A percentile compares a stretch with the other conserved stretches of the same genome.
Conservation (phyloP, 2,113 vertebrate species). For the Eidolon helvum region DNA sequence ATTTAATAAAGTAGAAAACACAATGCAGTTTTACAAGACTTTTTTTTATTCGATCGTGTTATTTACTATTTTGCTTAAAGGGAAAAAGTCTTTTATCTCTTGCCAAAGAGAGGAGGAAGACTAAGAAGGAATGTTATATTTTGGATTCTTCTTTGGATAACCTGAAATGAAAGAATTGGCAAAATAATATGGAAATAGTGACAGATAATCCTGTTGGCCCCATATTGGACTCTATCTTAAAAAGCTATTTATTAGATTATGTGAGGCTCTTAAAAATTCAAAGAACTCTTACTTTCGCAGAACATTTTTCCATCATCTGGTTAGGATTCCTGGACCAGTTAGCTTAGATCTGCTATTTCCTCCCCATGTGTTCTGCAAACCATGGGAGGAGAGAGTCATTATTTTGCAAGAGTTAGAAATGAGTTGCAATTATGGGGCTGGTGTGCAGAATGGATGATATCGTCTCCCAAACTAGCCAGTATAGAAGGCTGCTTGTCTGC, state of each 20-base stretch:
- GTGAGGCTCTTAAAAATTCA: constrained; percentile 74
- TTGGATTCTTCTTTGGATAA: constrained; percentile 61
- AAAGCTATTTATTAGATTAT: constrained; percentile 77
- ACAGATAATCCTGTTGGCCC: constrained; percentile 68
- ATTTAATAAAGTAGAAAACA: constrained; percentile 63
- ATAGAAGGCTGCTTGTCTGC: constrained; percentile 86
- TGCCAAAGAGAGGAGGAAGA: constrained; percentile 64
- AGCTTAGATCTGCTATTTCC: constrained; percentile 88
- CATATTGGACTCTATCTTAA: constrained; percentile 69
- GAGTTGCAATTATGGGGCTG: constrained; percentile 88
- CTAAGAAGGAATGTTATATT: constrained; percentile 60
- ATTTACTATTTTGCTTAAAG: constrained; percentile 69
- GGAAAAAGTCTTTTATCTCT: constrained; percentile 59
- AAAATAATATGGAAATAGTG: constrained; percentile 73
- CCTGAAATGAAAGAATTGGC: constrained; percentile 67
- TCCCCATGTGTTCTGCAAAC: constrained; percentile 84
- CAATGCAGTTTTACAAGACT: constrained; percentile 55
- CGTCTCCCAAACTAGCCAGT: constrained; percentile 79
- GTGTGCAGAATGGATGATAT: constrained; percentile 85
- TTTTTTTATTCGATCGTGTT: not conserved
- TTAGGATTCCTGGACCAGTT: constrained; percentile 87
- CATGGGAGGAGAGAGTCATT: constrained; percentile 78
- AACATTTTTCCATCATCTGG: constrained; percentile 87
- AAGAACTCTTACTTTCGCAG: constrained; percentile 79
- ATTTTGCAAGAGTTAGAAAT: constrained; percentile 87